phyloP scores from a whole-genome alignment of 2,797 vertebrate genomes.

The Mycteria americana region DNA sequence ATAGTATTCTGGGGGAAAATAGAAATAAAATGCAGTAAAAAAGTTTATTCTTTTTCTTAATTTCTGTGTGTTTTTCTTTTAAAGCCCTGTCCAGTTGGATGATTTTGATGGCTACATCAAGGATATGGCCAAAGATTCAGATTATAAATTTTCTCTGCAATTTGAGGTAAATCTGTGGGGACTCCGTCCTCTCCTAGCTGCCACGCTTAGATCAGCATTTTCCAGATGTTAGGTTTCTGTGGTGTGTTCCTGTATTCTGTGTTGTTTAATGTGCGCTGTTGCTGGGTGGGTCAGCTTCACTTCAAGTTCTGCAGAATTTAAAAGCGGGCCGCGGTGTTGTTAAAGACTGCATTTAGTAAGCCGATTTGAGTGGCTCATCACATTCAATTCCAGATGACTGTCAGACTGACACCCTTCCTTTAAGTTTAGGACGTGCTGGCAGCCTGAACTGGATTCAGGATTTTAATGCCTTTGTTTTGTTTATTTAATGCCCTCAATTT shows the following conservation, averaged over 20 bases:
- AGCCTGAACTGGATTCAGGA: neutral
- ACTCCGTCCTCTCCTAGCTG: neutral
- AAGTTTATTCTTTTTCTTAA: neutral
- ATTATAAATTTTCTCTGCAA: slow-evolving; percentile 97
- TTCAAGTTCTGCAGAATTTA: neutral
- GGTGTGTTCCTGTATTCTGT: neutral
- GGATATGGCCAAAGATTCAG: slow-evolving; percentile 96
- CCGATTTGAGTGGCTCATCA: neutral
- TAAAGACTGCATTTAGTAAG: neutral
- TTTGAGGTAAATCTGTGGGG: slow-evolving; percentile 84
- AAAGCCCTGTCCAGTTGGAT: slow-evolving; percentile 90
- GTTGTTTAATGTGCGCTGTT: neutral
- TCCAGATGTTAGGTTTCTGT: neutral
- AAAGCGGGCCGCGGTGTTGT: neutral
- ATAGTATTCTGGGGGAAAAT: neutral
- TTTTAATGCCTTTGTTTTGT: neutral
- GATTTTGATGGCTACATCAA: slow-evolving; percentile 94
- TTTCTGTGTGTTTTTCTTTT: neutral
- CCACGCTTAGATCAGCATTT: neutral
- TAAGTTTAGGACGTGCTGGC: neutral
- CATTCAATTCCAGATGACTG: neutral
- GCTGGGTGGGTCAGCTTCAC: neutral
- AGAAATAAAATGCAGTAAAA: neutral
- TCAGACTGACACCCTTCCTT: neutral
- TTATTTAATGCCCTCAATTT: neutral